Evolutionary conservation across 2,113 vertebrate species (phyloP).

Genomic region (Etheostoma cragini): DNA sequence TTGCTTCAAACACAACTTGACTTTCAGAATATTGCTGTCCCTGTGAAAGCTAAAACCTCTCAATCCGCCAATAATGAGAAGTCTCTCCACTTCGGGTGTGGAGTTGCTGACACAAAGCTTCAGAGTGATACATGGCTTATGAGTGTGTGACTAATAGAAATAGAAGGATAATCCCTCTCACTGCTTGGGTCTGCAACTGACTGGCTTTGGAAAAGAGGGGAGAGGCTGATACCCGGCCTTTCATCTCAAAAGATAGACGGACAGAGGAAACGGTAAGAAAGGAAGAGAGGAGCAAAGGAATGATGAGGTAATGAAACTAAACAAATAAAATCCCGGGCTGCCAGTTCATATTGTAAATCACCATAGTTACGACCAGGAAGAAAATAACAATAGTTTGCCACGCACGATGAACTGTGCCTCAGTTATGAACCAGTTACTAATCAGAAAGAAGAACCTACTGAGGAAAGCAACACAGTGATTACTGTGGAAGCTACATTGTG

Average conservation of each 20-base stretch:
- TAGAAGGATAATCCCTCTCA: constrained; percentile 77
- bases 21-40: constrained; percentile 45
- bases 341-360: constrained; percentile 39
- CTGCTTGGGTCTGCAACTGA: constrained; percentile 77
- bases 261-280: constrained; percentile 38
- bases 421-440: constrained; percentile 6
- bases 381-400: constrained; percentile 9
- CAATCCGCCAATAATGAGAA: constrained; percentile 76
- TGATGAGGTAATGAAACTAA: constrained; percentile 29
- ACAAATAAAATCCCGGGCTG: constrained; percentile 32
- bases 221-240: constrained; percentile 56
- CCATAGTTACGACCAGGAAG: constrained; percentile 53
- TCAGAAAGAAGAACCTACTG: constrained; percentile 3
- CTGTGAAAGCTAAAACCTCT: constrained; percentile 68
- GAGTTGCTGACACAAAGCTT: constrained; percentile 81
- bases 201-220: constrained; percentile 65
- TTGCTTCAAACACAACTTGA: constrained; percentile 46
- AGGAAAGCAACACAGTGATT: not conserved
- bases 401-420: not conserved
- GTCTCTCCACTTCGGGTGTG: constrained; percentile 63
- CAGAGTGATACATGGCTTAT: constrained; percentile 78
- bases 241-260: constrained; percentile 58
- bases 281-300: constrained; percentile 49
- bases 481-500: not conserved
- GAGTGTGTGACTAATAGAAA: constrained; percentile 81